These are phyloP conservation scores for Lophochroa leadbeateri DNA, from an alignment of 2,113 vertebrate species.

Conservation along the genomic window DNA sequence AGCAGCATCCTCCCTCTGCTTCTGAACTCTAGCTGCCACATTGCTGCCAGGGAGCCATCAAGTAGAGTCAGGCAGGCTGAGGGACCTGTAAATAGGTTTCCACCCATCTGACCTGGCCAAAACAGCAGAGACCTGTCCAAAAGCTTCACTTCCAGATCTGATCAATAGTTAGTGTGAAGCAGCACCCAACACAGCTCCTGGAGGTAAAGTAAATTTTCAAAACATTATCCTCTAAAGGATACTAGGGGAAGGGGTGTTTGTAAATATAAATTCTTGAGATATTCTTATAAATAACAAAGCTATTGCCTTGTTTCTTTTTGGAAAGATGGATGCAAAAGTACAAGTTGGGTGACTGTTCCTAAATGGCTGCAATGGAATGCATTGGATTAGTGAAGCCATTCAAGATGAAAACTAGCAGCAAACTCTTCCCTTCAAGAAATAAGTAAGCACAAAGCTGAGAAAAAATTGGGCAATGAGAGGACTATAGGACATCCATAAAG, in stretches of 20 bases:
- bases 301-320: neutral
- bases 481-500: neutral
- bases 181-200: neutral
- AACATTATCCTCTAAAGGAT: neutral
- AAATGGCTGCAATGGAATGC: neutral
- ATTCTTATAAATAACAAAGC: neutral
- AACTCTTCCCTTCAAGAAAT: neutral
- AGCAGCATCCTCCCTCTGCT: neutral
- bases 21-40: neutral
- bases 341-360: neutral
- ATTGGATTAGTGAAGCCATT: neutral
- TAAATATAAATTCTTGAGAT: neutral
- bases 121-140: neutral
- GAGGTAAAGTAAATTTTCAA: neutral
- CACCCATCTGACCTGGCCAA: neutral
- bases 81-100: neutral
- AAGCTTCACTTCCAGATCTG: neutral
- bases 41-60: neutral
- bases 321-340: neutral
- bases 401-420: neutral
- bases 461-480: neutral
- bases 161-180: neutral
- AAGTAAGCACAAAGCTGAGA: neutral
- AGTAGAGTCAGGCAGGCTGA: neutral
- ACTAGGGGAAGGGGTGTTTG: neutral